phyloP scores from a whole-genome alignment of 1,140 invertebrate species.

The Drosophila triauraria region DNA sequence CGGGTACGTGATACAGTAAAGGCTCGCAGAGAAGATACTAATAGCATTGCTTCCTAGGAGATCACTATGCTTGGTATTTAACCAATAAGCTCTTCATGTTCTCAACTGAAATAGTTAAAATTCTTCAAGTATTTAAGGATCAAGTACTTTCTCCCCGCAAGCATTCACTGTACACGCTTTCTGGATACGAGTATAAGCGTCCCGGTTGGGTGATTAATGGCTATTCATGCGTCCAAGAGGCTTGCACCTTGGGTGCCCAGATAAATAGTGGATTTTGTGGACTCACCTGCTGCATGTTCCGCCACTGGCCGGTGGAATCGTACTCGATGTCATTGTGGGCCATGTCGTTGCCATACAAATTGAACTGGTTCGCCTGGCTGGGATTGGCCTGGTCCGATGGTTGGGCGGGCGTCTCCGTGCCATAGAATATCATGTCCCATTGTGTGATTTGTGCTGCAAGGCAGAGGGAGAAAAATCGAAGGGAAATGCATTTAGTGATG shows the following conservation, averaged over 20 bases:
- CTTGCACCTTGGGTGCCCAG: conserved; percentile 5
- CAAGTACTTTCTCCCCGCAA: background rate
- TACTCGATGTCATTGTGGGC: conserved; percentile 75
- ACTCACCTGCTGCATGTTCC: conserved; percentile 84
- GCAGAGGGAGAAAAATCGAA: conserved; percentile 11
- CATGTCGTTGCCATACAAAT: conserved; percentile 67
- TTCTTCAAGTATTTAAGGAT: too few species aligned
- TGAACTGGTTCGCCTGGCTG: conserved; percentile 49
- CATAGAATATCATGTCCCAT: conserved; percentile 92
- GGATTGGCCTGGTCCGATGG: conserved; percentile 84
- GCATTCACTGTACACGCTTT: conserved; percentile 1
- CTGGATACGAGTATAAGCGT: background rate
- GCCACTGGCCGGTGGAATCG: conserved; percentile 77
- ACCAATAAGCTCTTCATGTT: background rate
- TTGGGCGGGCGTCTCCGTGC: conserved; percentile 89
- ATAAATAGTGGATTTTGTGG: background rate
- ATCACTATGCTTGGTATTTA: background rate
- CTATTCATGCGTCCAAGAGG: conserved; percentile 27
- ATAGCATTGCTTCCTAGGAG: too few species aligned
- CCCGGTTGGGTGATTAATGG: conserved; percentile 25
- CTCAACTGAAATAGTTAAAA: too few species aligned
- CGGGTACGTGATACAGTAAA: conserved; percentile 7
- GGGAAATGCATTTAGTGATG: conserved; percentile 21
- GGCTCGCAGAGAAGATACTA: background rate
- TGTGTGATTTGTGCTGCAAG: conserved; percentile 86